These are phyloP conservation scores for Thyatira batis DNA, from an alignment of 2,888 invertebrate species.

Conservation along the genomic window DNA sequence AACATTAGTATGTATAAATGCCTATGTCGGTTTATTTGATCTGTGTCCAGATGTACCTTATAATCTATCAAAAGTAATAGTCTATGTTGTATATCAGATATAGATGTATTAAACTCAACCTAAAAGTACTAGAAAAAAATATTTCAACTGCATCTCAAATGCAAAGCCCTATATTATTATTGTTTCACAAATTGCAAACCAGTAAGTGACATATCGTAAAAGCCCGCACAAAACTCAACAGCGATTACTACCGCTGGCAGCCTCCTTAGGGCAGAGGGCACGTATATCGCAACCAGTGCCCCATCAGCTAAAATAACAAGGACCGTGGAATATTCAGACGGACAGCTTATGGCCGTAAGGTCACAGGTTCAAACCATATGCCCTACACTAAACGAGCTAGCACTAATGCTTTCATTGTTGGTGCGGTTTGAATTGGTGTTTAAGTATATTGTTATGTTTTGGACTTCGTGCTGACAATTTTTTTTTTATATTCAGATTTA, in stretches of 20 bases:
- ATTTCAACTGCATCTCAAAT: too few species aligned
- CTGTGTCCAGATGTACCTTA: too few species aligned
- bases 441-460: conserved; percentile 13
- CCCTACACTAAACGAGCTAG: conserved; percentile 22
- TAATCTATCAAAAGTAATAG: too few species aligned
- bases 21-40: too few species aligned
- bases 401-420: conserved; percentile 25
- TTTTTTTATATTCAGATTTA: too few species aligned
- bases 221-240: conserved; percentile 11
- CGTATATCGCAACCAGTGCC: conserved; percentile 25
- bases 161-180: too few species aligned
- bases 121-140: too few species aligned
- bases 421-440: conserved; percentile 20
- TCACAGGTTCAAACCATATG: conserved; percentile 30
- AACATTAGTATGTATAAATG: too few species aligned
- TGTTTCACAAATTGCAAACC: conserved; percentile 4
- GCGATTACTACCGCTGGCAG: conserved; percentile 18
- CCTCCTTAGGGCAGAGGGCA: conserved; percentile 24
- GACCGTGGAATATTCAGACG: conserved; percentile 43
- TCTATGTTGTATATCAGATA: too few species aligned
- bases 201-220: conserved; percentile 14
- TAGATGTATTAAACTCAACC: too few species aligned
- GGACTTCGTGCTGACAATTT: too few species aligned
- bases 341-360: conserved; percentile 38
- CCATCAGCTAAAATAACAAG: conserved; percentile 40